These are phyloP conservation scores for Sminthurinus aureus DNA, from an alignment of 2,888 invertebrate genomes.

Conservation along the genomic window DNA sequence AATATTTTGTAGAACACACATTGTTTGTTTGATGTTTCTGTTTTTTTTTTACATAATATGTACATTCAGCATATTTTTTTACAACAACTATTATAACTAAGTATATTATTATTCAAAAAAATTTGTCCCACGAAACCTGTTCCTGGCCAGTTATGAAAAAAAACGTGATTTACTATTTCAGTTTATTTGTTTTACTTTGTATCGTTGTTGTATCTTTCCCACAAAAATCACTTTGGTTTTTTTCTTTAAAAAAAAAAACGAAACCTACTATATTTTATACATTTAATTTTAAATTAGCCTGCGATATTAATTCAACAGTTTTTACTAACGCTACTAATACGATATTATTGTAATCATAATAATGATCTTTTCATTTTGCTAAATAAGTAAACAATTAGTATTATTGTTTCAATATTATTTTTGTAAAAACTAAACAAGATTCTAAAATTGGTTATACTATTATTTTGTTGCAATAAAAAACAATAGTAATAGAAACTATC, in stretches of 20 bases:
- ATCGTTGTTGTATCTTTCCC: slow-evolving; percentile 16
- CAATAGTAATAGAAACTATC: no score
- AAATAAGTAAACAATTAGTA: no score
- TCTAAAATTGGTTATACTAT: no score
- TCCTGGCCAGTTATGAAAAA: slow-evolving; percentile 26
- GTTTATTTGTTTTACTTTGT: slow-evolving; percentile 8
- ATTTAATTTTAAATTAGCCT: background rate
- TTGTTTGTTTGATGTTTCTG: background rate
- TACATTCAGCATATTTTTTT: background rate
- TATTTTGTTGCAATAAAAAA: no score
- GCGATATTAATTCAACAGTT: no score
- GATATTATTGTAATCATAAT: slow-evolving; percentile 7
- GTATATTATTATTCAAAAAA: background rate
- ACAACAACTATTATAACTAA: background rate
- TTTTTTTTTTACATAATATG: background rate
- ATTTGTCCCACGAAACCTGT: slow-evolving; percentile 27
- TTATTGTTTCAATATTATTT: no score
- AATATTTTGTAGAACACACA: no score
- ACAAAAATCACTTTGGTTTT: slow-evolving; percentile 25
- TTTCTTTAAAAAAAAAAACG: background rate
- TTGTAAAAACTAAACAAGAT: no score
- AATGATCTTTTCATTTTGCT: background rate
- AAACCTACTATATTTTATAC: background rate
- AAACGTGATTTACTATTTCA: background rate
- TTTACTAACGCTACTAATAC: no score